Percentiles rank a stretch among this genome's conserved stretches.
Conservation (phyloP, 2,113 vertebrate species). For the Okapia johnstoni region DNA sequence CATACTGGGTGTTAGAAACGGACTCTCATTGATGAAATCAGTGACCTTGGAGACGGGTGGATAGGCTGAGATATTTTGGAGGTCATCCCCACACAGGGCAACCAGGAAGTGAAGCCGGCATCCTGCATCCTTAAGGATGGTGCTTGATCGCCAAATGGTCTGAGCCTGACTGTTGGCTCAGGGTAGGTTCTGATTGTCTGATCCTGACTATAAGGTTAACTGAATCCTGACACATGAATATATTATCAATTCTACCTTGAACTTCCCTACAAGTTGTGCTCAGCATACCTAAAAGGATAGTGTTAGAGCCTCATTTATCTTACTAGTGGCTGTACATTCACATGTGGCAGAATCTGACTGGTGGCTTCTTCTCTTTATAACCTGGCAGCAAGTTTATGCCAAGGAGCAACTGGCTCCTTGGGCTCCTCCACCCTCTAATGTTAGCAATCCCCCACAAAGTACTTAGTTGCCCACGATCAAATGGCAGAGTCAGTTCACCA, state of each 20-base stretch:
- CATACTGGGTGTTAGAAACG: neutral
- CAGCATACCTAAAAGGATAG: neutral
- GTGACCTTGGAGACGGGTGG: neutral
- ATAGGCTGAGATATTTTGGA: neutral
- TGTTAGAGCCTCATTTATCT: neutral
- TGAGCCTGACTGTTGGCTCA: neutral
- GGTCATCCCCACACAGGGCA: neutral
- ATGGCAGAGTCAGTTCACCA: neutral
- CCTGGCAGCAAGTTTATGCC: neutral
- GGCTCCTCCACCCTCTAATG: neutral
- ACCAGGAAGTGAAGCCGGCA: neutral
- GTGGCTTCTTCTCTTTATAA: neutral
- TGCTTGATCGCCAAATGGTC: neutral
- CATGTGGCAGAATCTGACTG: neutral
- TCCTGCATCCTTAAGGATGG: neutral
- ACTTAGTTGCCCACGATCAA: accelerated
- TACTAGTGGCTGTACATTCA: neutral
- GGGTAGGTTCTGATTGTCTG: neutral
- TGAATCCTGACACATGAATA: neutral
- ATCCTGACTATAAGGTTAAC: too few species aligned
- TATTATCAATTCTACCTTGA: neutral
- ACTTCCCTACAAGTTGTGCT: neutral
- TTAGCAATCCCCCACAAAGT: neutral
- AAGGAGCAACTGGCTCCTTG: neutral
- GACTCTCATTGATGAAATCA: accelerated